Percentiles rank a stretch among this genome's conserved stretches.
phyloP scores from a whole-genome alignment of 2,888 invertebrate genomes.

The Drosophila mulleri region DNA sequence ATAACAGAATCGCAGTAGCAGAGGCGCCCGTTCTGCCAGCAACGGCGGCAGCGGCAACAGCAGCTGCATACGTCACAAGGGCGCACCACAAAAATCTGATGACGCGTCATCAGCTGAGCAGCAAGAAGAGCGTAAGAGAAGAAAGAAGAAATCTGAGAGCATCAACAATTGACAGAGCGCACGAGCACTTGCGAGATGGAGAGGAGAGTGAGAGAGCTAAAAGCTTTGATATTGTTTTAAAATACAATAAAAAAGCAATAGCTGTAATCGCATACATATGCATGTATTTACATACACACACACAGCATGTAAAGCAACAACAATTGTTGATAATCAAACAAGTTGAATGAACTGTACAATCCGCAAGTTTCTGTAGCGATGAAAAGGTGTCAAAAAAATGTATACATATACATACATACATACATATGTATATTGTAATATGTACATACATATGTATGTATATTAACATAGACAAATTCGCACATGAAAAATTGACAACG shows the following conservation, averaged over 20 bases:
- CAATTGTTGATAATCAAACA: constrained; percentile 38
- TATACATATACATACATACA: no score
- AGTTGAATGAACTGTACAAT: constrained; percentile 60
- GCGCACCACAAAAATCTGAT: constrained; percentile 40
- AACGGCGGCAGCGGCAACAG: not conserved
- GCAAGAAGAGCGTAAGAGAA: not conserved
- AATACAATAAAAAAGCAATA: constrained; percentile 8
- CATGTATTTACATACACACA: constrained; percentile 12
- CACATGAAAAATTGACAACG: constrained; percentile 45
- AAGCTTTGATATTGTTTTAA: constrained; percentile 18
- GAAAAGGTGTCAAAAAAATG: constrained; percentile 9
- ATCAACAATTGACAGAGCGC: constrained; percentile 1
- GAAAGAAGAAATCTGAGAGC: constrained; percentile 5
- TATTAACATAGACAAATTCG: constrained; percentile 1
- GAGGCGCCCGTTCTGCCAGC: not conserved
- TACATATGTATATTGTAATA: no score
- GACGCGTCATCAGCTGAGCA: constrained; percentile 61
- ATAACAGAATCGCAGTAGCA: constrained; percentile 18
- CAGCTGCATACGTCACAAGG: constrained; percentile 57
- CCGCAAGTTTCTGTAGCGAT: not conserved
- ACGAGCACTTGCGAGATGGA: not conserved
- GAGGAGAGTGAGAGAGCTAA: constrained; percentile 10
- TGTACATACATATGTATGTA: no score
- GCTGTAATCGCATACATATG: constrained; percentile 8
- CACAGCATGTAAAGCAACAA: constrained; percentile 12